These are phyloP conservation scores for Trichonephila inaurata DNA, from an alignment of 1,140 invertebrate species.

Conservation along the genomic window DNA sequence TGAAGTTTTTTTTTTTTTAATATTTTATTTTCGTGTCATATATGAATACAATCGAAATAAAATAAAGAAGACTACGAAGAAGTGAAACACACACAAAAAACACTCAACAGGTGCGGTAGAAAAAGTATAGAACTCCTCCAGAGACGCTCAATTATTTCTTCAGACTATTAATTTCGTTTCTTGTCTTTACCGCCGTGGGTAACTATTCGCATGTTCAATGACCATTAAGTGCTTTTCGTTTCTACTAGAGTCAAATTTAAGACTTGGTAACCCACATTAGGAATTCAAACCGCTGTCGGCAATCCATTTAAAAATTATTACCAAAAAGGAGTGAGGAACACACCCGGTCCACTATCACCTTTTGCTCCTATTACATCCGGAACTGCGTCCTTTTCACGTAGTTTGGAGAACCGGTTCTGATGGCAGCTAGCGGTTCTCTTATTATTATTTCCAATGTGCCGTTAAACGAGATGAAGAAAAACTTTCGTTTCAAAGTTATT, in stretches of 20 bases:
- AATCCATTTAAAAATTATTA: slow-evolving; percentile 40
- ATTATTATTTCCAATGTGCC: slow-evolving; percentile 10
- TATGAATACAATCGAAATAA: neutral
- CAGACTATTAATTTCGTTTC: neutral
- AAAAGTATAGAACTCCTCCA: neutral
- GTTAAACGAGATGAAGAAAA: slow-evolving; percentile 34
- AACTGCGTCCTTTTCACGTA: slow-evolving; percentile 29
- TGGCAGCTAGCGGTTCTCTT: neutral
- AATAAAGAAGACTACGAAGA: neutral
- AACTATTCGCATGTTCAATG: slow-evolving; percentile 17
- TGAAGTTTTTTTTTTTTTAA: too few species aligned
- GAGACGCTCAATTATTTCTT: neutral
- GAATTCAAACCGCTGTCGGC: slow-evolving; percentile 36
- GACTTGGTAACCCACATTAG: slow-evolving; percentile 58
- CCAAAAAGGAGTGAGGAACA: slow-evolving; percentile 27
- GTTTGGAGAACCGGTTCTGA: slow-evolving; percentile 55
- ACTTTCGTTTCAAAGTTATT: slow-evolving; percentile 50
- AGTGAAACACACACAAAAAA: neutral
- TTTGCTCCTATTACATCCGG: slow-evolving; percentile 61
- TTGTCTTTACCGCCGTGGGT: neutral
- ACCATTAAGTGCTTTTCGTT: slow-evolving; percentile 35
- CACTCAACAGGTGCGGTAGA: neutral
- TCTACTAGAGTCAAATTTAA: neutral
- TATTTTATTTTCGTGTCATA: neutral
- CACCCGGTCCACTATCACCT: slow-evolving; percentile 57